Evolutionary conservation across 2,797 vertebrate species (phyloP), one percentile per base, ranked within the genome.

Genomic region (Tenualosa ilisha): DNA sequence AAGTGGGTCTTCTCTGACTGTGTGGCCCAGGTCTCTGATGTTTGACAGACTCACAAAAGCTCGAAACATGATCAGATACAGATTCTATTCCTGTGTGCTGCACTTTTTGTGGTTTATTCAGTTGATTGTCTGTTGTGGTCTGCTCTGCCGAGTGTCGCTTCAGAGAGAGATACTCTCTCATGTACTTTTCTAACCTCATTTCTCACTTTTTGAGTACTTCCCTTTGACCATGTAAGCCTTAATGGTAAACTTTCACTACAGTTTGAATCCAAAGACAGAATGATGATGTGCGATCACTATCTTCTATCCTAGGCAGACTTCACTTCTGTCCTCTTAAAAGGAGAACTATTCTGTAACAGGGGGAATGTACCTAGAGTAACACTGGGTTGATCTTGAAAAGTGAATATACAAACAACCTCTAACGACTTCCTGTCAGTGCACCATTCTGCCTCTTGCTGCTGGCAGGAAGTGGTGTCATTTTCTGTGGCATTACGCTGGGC

Each of bases 401-500:
- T 12, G 9, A 46, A 49, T 83, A 82, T 87, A 85, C 87, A 85
- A 82, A 85, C 1, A 3, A 84, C 86, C 65, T 9, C 54, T 81
- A 75, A 89, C 85, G 54, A 83, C 88, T 86, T 87, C 59, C 84
- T 91, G 89, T 86, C 84, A 61, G 88, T 22, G 84, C 85, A 50
- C 61, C 82, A 54, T 40, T 79, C 37, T 75, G 68, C 68, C 37
- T 75, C 87, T 59, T 37, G 72, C 24, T 86, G 17, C 37, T 7
- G 83, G 85, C 88, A 95, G 94, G 93, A 95, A 93, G 89, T 94
- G 89, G 92, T 89, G 91, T 96, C 93, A 95, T 89, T 92, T 96
- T 94, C 95, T 91, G 88, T 91, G 84, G 89, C 91, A 93, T 90
- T 90, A 87, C 88, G 85, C 86, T 86, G 85, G 88, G 90, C 90